A percentile compares a stretch with the other conserved stretches of the same genome.
Evolutionary conservation across 2,888 invertebrate genomes (phyloP).

Genomic region (Dynastes grantii): DNA sequence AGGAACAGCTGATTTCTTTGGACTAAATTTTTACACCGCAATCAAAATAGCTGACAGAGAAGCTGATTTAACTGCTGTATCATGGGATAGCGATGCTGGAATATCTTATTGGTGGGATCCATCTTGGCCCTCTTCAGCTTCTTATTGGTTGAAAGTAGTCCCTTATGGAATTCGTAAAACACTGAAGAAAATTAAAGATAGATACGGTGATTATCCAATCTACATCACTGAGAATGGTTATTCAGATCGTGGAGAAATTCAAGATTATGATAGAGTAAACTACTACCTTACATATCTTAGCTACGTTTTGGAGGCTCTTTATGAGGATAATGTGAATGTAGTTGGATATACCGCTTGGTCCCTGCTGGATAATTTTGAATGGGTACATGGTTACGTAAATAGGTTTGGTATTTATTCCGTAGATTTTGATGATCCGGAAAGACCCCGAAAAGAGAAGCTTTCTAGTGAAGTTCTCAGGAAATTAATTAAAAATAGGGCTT

Average conservation of each 20-base stretch:
- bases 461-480: conserved; percentile 73
- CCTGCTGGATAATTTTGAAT: conserved; percentile 85
- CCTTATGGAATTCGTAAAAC: conserved; percentile 42
- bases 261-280: conserved; percentile 45
- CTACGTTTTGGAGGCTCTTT: conserved; percentile 70
- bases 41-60: background rate
- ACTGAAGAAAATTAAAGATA: conserved; percentile 41
- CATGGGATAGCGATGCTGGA: conserved; percentile 38
- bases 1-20: conserved; percentile 60
- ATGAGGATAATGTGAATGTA: conserved; percentile 73
- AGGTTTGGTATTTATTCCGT: conserved; percentile 79
- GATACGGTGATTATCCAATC: conserved; percentile 45
- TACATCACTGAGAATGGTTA: conserved; percentile 49
- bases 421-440: conserved; percentile 72
- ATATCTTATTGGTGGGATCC: conserved; percentile 32
- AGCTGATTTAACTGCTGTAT: background rate
- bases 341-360: conserved; percentile 83
- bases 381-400: conserved; percentile 79
- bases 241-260: conserved; percentile 36
- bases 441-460: conserved; percentile 75
- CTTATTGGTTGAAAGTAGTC: conserved; percentile 43
- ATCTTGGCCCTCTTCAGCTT: conserved; percentile 66
- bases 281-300: conserved; percentile 66
- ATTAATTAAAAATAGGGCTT: conserved; percentile 68
- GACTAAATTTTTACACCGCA: conserved; percentile 81